Evolutionary conservation across 2,888 invertebrate genomes (phyloP), one percentile per base, ranked within the genome.

Genomic region (Nomada flava): DNA sequence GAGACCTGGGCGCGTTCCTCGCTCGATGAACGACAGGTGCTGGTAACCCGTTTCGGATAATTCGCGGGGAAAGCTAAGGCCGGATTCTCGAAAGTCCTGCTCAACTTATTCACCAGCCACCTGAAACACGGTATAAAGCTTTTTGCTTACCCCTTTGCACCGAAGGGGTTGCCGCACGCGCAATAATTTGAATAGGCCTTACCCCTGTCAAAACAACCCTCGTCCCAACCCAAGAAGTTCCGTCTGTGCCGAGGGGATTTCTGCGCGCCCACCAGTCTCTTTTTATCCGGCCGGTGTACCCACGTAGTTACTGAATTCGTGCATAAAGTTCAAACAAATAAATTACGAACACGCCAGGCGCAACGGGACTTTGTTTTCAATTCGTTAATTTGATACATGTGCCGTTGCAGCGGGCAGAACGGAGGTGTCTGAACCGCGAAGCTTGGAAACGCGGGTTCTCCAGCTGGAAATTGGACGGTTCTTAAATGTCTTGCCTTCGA

Each of bases 161-260:
- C 76, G 74, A 79, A 80, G 82, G 84, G 86, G 67, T 76, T 79
- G 84, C 82, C 65, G 79, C 76, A 63, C 82, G 88, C 86, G 87
- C 82, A 88, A 89, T 89, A 88, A 89, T 89, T 82, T 88, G 76
- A 88, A 89, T 88, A 83, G 88, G 70, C 73, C 73, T 74, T 74
- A 53, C 82, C 85, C 85, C 79, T 82, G 85, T 82, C 86, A 70
- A 89, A 86, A 89, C 88, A 84, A 88, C 86, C 88, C 86, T 88
- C 83, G 78, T 78, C 65, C 74, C 79, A 78, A 57, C 69, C 71
- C 83, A 70, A 86, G 79, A 86, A 86, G 82, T 88, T 87, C 81
- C 81, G 79, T 76, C 82, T 83, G 81, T 76, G 71, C 77, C 67
- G 72, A 85, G 82, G 77, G 76, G 76, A 71, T 82, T 78, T 86